Evolutionary conservation across 2,797 vertebrate species (phyloP).

Genomic region (Kryptolebias ocellatus): DNA sequence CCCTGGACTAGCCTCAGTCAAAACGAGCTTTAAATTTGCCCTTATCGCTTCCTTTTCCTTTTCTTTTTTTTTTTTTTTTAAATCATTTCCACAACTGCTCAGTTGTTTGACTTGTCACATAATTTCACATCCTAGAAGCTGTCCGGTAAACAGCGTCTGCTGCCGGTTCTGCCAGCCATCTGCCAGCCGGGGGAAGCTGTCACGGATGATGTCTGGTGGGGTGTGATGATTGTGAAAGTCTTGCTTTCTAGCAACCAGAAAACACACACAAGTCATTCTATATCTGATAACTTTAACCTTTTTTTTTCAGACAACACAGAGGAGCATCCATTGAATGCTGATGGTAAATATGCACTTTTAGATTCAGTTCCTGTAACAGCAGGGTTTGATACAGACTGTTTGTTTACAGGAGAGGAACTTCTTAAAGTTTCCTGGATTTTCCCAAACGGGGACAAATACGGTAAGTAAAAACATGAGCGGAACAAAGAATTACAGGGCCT

Average conservation of each 20-base stretch:
- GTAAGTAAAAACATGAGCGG: slow-evolving; percentile 64
- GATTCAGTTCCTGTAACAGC: not conserved
- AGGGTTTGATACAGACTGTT: not conserved
- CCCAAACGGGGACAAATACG: slow-evolving; percentile 85
- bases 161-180: slow-evolving; percentile 31
- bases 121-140: slow-evolving; percentile 12
- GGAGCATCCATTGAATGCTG: not conserved
- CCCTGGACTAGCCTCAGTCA: too few species aligned
- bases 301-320: slow-evolving; percentile 38
- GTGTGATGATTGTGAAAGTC: slow-evolving; percentile 41
- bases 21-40: not conserved
- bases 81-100: slow-evolving; percentile 3
- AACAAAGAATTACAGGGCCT: not conserved
- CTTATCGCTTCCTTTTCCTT: slow-evolving; percentile 1
- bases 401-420: slow-evolving; percentile 59
- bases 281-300: not conserved
- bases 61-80: not conserved
- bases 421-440: slow-evolving; percentile 79
- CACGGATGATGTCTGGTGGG: slow-evolving; percentile 70
- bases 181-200: slow-evolving; percentile 44
- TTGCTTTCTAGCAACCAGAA: slow-evolving; percentile 9
- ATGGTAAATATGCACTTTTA: slow-evolving; percentile 20
- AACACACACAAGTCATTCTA: not conserved
- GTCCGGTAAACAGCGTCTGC: slow-evolving; percentile 11
- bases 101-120: slow-evolving; percentile 20